Evolutionary conservation across 2,113 vertebrate species (phyloP).

Genomic region (Pseudonaja textilis): DNA sequence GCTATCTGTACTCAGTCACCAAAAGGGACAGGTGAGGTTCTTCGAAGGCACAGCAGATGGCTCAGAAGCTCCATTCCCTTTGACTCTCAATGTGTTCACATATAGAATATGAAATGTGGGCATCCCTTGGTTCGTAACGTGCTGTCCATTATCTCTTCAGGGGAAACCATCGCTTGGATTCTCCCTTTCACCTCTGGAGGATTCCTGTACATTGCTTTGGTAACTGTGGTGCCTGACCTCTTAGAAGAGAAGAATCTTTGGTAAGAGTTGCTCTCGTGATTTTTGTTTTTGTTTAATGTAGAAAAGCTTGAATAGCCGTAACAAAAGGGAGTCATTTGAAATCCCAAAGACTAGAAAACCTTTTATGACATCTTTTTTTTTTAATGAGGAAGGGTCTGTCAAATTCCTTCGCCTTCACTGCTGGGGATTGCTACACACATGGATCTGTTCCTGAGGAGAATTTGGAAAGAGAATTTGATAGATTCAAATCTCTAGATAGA

Average conservation of each 20-base stretch:
- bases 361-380: neutral
- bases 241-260: conserved; percentile 87
- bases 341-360: neutral
- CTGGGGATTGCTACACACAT: neutral
- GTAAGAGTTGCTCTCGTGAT: conserved; percentile 66
- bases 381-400: neutral
- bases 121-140: conserved; percentile 18
- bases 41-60: neutral
- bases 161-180: conserved; percentile 88
- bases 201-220: conserved; percentile 95
- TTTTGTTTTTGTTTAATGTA: neutral
- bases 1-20: conserved; percentile 90
- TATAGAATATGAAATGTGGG: neutral
- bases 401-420: neutral
- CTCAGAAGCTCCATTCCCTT: neutral
- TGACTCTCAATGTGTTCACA: neutral
- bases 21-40: conserved; percentile 83
- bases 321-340: neutral
- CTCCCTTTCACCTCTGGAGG: conserved; percentile 94
- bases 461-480: neutral
- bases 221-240: conserved; percentile 94
- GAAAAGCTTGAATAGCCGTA: neutral
- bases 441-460: neutral
- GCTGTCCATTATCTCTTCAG: conserved; percentile 40
- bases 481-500: too few relatives aligned